A percentile compares a stretch with the other conserved stretches of the same genome.
phyloP scores from a whole-genome alignment of 1,140 invertebrate genomes.

The Brachionus rotundiformis region DNA sequence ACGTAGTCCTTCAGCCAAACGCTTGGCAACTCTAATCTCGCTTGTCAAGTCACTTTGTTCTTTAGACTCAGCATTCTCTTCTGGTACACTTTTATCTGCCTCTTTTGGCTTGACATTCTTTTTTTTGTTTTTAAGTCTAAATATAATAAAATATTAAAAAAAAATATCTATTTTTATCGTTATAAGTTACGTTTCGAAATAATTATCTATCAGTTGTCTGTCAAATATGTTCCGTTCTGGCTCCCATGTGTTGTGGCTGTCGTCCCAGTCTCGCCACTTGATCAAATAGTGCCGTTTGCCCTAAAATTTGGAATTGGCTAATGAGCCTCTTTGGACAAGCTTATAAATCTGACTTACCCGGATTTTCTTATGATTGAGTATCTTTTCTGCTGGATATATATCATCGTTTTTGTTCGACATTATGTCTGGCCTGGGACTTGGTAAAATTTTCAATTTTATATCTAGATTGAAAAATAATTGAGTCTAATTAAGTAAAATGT shows the following conservation, averaged over 20 bases:
- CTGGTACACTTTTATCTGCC: not conserved
- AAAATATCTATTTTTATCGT: not conserved
- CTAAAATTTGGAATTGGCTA: not conserved
- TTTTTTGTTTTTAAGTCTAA: constrained; percentile 13
- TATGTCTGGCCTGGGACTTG: not conserved
- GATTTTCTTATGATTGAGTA: constrained; percentile 11
- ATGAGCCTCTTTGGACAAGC: not conserved
- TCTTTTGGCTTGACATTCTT: not conserved
- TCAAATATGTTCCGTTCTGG: constrained; percentile 50
- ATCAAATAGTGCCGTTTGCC: constrained; percentile 22
- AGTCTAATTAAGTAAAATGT: constrained; percentile 36
- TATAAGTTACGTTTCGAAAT: constrained; percentile 2
- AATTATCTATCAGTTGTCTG: not conserved
- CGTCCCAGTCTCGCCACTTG: constrained; percentile 39
- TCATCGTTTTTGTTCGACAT: constrained; percentile 26
- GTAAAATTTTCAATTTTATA: not conserved
- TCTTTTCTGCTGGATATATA: constrained; percentile 9
- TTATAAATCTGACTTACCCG: not conserved
- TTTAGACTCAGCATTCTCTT: not conserved
- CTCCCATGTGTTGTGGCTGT: constrained; percentile 48
- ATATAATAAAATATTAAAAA: not conserved
- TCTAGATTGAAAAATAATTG: constrained; percentile 22
- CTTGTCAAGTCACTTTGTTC: not conserved
- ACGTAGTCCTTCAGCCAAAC: constrained; percentile 29
- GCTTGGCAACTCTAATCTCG: not conserved